Conservation (phyloP, 2,888 invertebrate species). For the Scotopteryx bipunctaria region DNA sequence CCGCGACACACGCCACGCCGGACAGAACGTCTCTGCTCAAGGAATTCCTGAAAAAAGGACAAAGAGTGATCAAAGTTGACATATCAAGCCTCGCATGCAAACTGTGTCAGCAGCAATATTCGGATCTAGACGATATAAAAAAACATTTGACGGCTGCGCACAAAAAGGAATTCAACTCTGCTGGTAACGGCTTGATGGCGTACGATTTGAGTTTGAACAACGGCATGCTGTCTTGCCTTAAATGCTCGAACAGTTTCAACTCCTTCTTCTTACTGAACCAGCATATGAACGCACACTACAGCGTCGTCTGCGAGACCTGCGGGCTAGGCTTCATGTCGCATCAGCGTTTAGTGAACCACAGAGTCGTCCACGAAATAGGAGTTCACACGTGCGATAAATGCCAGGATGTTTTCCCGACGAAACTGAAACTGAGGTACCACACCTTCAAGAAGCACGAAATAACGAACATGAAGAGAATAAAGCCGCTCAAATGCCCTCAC, state of each 20-base stretch:
- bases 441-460: constrained; percentile 69
- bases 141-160: constrained; percentile 60
- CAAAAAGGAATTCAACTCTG: constrained; percentile 71
- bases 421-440: constrained; percentile 70
- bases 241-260: constrained; percentile 68
- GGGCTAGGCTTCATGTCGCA: constrained; percentile 75
- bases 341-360: constrained; percentile 68
- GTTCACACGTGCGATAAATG: constrained; percentile 70
- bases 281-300: constrained; percentile 77
- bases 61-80: constrained; percentile 74
- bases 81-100: constrained; percentile 69
- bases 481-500: constrained; percentile 73
- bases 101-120: constrained; percentile 66
- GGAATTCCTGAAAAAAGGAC: constrained; percentile 69
- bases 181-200: constrained; percentile 73
- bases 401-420: constrained; percentile 66
- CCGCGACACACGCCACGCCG: constrained; percentile 41
- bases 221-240: constrained; percentile 66
- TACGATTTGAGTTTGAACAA: constrained; percentile 62
- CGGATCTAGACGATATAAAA: constrained; percentile 66
- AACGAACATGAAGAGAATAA: constrained; percentile 62
- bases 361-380: constrained; percentile 70
- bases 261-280: constrained; percentile 71
- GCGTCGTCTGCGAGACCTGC: constrained; percentile 74
- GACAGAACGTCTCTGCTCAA: constrained; percentile 63